Evolutionary conservation across 2,888 invertebrate genomes (phyloP), one percentile per base, ranked within the genome.

Genomic region (Aplocera efformata): DNA sequence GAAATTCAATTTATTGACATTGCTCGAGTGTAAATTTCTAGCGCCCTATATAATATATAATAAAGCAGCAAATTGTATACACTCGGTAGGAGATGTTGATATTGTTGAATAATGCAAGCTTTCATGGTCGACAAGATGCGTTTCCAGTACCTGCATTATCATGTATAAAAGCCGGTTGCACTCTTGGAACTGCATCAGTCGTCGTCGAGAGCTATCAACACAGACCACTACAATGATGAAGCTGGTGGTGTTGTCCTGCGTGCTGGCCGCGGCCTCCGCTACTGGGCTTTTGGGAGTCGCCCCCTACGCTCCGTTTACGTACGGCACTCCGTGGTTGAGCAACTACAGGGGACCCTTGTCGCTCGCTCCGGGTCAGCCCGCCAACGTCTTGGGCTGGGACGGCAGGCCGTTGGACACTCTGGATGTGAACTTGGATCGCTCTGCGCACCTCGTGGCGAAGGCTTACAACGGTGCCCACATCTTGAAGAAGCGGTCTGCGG

Each of bases 241-340:
- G 69, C 73, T 88, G 89, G 90, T 90, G 88, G 90, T 90, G 77
- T 90, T 92, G 83, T 90, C 89, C 67, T 91, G 91, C 80, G 71
- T 91, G 60, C 56, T 91, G 74, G 90, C 91, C 56, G 79, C 89
- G 56, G 90, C 85, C 55, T 82, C 85, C 45, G 91, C 91, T 9
- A 44, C 60, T 29, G 54, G 39, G 13, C 4, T 58, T 13, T 11
- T 64, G 40, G 54, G 25, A 32, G 42, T 22, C 6, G 55, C 44
- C 42, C 56, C 31, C 34, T 31, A 50, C 31, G 51, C 71, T 3
- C 42, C 39, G 32, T 24, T 43, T 59, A 41, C 42, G 11, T 11
- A 42, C 48, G 10, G 35, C 21, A 20, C 24, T 33, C 39, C 31
- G 43, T 29, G 23, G 4, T 36, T 46, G 5, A 38, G 32, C 33